phyloP scores from a whole-genome alignment of 2,888 invertebrate species.

The Encarsia formosa region DNA sequence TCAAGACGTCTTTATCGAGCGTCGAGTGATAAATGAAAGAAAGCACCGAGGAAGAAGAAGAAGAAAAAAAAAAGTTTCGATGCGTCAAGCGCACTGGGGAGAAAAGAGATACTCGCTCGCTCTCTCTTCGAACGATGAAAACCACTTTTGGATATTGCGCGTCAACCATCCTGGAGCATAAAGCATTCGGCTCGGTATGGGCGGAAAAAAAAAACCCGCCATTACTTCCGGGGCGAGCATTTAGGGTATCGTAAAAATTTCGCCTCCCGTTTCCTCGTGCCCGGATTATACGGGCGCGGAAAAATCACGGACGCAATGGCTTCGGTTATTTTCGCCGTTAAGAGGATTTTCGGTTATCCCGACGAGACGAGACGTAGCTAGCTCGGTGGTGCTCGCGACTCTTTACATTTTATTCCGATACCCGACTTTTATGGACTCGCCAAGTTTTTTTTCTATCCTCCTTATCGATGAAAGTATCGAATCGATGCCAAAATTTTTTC shows the following conservation, averaged over 20 bases:
- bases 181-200: neutral
- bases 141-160: constrained; percentile 28
- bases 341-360: constrained; percentile 18
- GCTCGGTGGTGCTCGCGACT: neutral
- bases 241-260: constrained; percentile 26
- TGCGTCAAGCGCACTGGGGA: constrained; percentile 1
- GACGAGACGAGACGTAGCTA: constrained; percentile 13
- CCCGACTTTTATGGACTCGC: neutral
- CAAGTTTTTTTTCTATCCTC: no score
- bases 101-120: neutral
- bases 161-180: constrained; percentile 6
- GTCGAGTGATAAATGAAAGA: neutral
- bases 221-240: constrained; percentile 24
- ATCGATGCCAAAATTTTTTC: no score
- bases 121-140: constrained; percentile 20
- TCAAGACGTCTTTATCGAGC: no score
- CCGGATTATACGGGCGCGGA: constrained; percentile 9
- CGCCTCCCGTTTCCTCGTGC: constrained; percentile 13
- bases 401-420: neutral
- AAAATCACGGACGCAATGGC: constrained; percentile 7
- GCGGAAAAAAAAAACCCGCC: constrained; percentile 7
- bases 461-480: no score
- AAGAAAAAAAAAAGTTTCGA: neutral
- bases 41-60: neutral
- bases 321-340: constrained; percentile 21